A percentile compares a stretch with the other conserved stretches of the same genome.
These are phyloP conservation scores for Cecidostiba fungosa DNA, from an alignment of 2,888 invertebrate genomes.

Conservation along the genomic window DNA sequence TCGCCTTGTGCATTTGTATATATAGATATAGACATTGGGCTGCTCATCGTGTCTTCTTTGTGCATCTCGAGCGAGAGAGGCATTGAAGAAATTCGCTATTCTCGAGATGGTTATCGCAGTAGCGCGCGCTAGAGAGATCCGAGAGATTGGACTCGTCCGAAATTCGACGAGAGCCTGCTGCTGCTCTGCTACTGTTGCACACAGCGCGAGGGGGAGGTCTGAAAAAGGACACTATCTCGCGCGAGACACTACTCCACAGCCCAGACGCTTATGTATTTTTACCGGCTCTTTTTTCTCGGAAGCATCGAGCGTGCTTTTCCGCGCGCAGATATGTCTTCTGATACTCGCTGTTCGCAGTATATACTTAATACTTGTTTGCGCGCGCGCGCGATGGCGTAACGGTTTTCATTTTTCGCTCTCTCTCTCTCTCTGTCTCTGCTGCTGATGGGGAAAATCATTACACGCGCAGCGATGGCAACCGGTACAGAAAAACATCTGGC, in stretches of 20 bases:
- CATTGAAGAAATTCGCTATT: conserved; percentile 37
- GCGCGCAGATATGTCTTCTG: background rate
- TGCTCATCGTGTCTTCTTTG: background rate
- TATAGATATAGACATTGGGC: too few relatives aligned
- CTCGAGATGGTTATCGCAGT: conserved; percentile 48
- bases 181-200: background rate
- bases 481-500: conserved; percentile 72
- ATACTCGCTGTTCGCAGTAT: background rate
- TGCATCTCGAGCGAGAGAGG: background rate
- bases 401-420: background rate
- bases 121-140: conserved; percentile 55
- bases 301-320: conserved; percentile 14
- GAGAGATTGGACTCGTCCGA: conserved; percentile 32
- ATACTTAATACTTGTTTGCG: conserved; percentile 22
- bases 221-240: conserved; percentile 57
- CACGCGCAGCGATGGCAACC: conserved; percentile 34
- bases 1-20: background rate
- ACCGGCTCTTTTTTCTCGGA: conserved; percentile 36
- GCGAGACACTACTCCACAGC: conserved; percentile 9
- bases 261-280: conserved; percentile 22
- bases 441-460: conserved; percentile 11
- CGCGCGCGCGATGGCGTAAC: conserved; percentile 14
- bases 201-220: background rate
- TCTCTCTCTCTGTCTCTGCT: too few relatives aligned
- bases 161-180: conserved; percentile 42